phyloP scores from a whole-genome alignment of 2,113 vertebrate species.

The Oreocharis arfaki region DNA sequence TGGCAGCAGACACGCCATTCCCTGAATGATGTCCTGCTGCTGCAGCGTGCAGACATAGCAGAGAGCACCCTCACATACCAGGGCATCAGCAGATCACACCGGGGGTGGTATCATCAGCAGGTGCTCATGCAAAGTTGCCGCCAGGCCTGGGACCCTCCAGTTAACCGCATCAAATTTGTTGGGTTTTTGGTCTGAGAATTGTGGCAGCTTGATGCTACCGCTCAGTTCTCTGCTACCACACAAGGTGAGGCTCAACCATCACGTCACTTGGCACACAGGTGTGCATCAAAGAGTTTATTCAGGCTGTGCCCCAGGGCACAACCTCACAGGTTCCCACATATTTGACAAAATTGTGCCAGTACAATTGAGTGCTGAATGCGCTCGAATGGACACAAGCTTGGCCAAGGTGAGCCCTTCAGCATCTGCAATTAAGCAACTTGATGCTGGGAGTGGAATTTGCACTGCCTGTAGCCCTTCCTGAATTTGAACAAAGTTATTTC shows the following conservation, averaged over 20 bases:
- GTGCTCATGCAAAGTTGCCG: neutral
- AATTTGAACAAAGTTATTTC: neutral
- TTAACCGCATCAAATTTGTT: neutral
- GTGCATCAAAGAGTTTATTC: neutral
- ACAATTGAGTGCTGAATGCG: neutral
- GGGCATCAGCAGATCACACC: neutral
- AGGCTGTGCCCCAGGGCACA: neutral
- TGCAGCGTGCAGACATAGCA: rapidly evolving
- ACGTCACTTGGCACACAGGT: neutral
- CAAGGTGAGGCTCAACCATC: neutral
- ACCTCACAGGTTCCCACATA: neutral
- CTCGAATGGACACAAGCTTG: neutral
- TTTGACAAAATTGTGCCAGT: neutral
- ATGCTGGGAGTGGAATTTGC: neutral
- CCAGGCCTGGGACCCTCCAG: neutral
- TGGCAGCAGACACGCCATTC: neutral
- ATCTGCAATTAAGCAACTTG: neutral
- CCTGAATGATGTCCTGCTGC: neutral
- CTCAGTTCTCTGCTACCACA: neutral
- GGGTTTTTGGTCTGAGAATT: neutral
- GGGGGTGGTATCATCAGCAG: neutral
- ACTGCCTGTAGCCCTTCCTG: neutral
- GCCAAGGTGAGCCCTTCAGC: neutral
- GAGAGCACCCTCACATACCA: rapidly evolving
- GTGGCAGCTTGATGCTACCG: neutral